Conservation (phyloP, 2,888 invertebrate species). For the Callyntrura guangdongensis region DNA sequence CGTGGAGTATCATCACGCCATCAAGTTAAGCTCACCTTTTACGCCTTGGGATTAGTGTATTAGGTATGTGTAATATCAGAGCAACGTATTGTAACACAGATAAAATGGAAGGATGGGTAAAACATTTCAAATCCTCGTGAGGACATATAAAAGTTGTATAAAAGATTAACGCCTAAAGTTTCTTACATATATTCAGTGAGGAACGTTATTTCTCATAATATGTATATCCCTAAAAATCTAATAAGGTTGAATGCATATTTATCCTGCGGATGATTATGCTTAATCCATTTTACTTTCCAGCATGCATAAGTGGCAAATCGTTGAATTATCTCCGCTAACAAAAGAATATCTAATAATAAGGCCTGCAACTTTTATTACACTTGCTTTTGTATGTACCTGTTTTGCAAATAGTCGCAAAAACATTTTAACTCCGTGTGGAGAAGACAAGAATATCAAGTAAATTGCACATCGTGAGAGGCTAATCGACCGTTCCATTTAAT, state of each 20-base stretch:
- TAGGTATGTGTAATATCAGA: background rate
- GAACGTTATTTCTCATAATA: no score
- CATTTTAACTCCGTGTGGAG: background rate
- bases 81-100: background rate
- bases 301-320: background rate
- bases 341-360: background rate
- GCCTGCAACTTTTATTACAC: background rate
- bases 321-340: background rate
- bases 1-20: background rate
- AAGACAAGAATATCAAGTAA: conserved; percentile 34
- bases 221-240: no score
- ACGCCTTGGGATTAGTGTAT: background rate
- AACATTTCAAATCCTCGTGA: background rate
- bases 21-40: conserved; percentile 29
- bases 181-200: no score
- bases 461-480: conserved; percentile 71
- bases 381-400: background rate
- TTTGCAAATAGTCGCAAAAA: conserved; percentile 11
- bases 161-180: background rate
- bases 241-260: no score
- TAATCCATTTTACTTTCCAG: conserved; percentile 22
- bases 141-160: background rate
- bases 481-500: conserved; percentile 70
- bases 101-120: background rate
- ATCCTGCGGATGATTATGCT: background rate